Evolutionary conservation across 2,113 vertebrate genomes (phyloP).

Genomic region (Bambusicola thoracicus): DNA sequence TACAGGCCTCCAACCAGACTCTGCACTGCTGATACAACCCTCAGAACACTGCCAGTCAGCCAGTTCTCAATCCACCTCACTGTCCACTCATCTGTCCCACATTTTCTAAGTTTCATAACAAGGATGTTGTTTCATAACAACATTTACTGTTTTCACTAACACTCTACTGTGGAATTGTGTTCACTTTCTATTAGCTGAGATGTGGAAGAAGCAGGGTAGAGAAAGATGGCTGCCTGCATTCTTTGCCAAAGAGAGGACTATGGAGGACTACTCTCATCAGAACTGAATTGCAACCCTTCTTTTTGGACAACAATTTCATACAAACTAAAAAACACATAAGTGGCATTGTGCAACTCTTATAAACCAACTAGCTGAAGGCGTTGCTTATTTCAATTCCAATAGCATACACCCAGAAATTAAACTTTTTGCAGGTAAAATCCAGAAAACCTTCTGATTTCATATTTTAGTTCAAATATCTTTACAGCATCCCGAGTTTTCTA

Average conservation of each 20-base stretch:
- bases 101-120: too few species aligned
- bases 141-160: not conserved
- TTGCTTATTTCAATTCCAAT: constrained; percentile 3
- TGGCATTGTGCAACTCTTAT: not conserved
- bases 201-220: accelerated
- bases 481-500: not conserved
- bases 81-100: too few species aligned
- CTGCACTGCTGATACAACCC: too few species aligned
- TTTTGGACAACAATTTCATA: not conserved
- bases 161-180: not conserved
- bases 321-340: not conserved
- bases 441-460: not conserved
- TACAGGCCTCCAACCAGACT: too few species aligned
- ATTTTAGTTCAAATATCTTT: not conserved
- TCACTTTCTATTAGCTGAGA: not conserved
- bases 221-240: accelerated
- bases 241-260: not conserved
- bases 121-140: too few species aligned
- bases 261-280: not conserved
- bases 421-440: not conserved
- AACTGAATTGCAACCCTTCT: not conserved
- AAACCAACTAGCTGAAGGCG: not conserved
- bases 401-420: not conserved
- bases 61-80: too few species aligned
- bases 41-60: too few species aligned